These are phyloP conservation scores for Thalassarche chlororhynchos DNA, from an alignment of 2,113 vertebrate species.

Conservation along the genomic window DNA sequence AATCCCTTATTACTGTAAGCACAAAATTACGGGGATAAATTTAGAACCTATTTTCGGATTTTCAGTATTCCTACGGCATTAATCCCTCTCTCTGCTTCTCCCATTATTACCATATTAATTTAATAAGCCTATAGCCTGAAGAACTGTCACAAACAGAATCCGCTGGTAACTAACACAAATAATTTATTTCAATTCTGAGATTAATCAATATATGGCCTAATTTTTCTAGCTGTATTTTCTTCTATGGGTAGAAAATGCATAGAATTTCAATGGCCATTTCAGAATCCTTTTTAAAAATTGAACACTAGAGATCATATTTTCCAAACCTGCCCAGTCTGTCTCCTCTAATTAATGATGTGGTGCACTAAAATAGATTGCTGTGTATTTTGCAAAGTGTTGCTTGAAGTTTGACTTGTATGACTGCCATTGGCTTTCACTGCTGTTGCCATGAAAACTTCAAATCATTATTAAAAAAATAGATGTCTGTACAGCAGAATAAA, in stretches of 20 bases:
- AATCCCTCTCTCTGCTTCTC: background rate
- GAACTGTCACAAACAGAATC: background rate
- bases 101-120: background rate
- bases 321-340: conserved; percentile 39
- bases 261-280: conserved; percentile 2
- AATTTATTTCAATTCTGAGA: conserved; percentile 18
- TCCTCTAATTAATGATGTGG: conserved; percentile 52
- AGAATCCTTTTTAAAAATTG: conserved; percentile 18
- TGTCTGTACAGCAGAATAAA: background rate
- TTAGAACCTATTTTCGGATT: background rate
- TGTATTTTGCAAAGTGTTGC: conserved; percentile 37
- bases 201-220: conserved; percentile 8
- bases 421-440: conserved; percentile 23
- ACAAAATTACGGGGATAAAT: background rate
- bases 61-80: background rate
- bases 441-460: conserved; percentile 48
- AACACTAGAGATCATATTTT: conserved; percentile 39
- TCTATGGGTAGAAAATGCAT: background rate
- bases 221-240: conserved; percentile 18
- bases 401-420: conserved; percentile 49
- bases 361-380: conserved; percentile 27
- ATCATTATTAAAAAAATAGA: background rate
- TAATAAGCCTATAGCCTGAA: background rate
- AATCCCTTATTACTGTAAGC: background rate
- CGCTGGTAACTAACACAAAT: background rate